Conservation (phyloP, 2,888 invertebrate genomes). For the Coecobrya sp. region DNA sequence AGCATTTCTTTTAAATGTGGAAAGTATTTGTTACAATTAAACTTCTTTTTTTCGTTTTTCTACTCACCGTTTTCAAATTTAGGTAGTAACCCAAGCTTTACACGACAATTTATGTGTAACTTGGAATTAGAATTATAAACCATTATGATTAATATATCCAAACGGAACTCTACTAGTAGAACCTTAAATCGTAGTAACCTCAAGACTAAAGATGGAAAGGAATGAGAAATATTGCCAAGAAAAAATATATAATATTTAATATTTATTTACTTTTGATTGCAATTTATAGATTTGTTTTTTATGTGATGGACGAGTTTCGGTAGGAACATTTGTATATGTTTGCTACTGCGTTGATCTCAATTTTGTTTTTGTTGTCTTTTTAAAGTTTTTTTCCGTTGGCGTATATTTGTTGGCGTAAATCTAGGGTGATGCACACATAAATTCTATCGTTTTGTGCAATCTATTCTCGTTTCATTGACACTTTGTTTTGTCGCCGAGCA, state of each 20-base stretch:
- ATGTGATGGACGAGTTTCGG: background rate
- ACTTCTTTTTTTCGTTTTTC: background rate
- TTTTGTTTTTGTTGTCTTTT: background rate
- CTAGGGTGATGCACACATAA: no score
- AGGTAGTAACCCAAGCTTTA: no score
- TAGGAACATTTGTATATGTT: background rate
- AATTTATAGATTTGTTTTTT: background rate
- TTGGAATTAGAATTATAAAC: no score
- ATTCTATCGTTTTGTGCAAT: no score
- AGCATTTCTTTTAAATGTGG: background rate
- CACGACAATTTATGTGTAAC: no score
- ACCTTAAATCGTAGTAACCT: no score
- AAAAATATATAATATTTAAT: background rate
- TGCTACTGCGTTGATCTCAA: background rate
- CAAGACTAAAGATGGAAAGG: background rate
- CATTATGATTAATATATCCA: no score
- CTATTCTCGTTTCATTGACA: no score
- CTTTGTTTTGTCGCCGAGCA: no score
- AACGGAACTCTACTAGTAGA: no score
- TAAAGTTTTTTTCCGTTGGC: background rate
- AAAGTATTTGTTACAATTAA: background rate
- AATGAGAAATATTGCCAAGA: background rate
- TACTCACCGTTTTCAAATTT: no score
- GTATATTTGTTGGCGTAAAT: background rate
- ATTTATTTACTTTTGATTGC: background rate